Evolutionary conservation across 2,888 invertebrate species (phyloP), one percentile per base, ranked within the genome.

Genomic region (Eilema caniola): DNA sequence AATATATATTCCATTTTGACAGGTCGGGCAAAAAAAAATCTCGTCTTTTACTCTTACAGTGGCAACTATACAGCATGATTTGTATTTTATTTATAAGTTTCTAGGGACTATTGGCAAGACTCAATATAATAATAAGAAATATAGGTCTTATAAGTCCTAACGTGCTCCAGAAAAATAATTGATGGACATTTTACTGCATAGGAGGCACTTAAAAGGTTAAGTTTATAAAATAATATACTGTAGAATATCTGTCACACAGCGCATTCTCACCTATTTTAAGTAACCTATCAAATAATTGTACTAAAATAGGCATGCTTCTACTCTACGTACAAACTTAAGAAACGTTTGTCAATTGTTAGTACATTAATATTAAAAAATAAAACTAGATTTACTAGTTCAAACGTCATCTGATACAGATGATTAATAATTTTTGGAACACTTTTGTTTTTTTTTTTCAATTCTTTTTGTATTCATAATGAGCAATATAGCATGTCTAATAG

Each of bases 361-460:
- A 93, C 93, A 93, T 94, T 90, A 89, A 89, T 88, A 88, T 88
- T 91, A 93, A 82, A 93, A 82, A 88, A 86, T 86, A 88, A n/a
- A 66, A 62, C 72, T 84, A 85, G 79, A 85, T 85, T 88, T 88
- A 84, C 89, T 93, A 93, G 82, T 92, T 93, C 93, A 92, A 92
- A 94, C 91, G 88, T 90, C 95, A 94, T 94, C 95, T 95, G 95
- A 95, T 95, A 93, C 95, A 95, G 95, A 95, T 90, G 94, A 90
- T 88, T 76, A 79, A 78, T 88, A 53, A 82, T 86, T 89, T 91
- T 89, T 88, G 85, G 88, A 91, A 91, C 87, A 88, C 88, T 87
- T 88, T 86, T 78, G 66, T 85, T 87, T 64, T 86, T 37, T 85
- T 93, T 93, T 92, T 92, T 92, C n/a, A n/a, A 94, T 92, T 61